Conservation (phyloP, 2,797 vertebrate genomes). For the Melanotaenia boesemani region DNA sequence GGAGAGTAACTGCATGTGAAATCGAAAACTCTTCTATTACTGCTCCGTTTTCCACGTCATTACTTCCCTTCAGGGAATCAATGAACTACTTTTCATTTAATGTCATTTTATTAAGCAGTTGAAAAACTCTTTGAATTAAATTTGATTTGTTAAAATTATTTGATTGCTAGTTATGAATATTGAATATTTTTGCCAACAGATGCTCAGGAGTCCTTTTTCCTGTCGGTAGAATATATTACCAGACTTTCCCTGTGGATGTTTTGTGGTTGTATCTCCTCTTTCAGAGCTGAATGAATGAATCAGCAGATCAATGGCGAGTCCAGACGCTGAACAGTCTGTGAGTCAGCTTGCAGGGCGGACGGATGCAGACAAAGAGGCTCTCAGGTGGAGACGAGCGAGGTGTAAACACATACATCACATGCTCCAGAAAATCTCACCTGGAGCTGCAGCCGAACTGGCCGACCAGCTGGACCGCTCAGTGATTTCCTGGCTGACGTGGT, state of each 20-base stretch:
- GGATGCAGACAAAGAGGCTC: constrained; percentile 30
- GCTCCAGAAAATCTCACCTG: constrained; percentile 58
- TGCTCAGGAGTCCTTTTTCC: no score
- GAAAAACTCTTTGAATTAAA: no score
- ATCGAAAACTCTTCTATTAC: no score
- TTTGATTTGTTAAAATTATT: no score
- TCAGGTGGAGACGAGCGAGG: constrained; percentile 46
- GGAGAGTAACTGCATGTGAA: no score
- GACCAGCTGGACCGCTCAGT: constrained; percentile 36
- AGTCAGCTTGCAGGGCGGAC: constrained; percentile 46
- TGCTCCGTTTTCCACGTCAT: no score
- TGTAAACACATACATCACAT: constrained; percentile 67
- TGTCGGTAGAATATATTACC: background rate
- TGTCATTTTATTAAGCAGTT: no score
- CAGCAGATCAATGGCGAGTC: constrained; percentile 50
- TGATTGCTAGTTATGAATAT: no score
- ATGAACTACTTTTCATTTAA: no score
- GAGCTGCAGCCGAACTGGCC: constrained; percentile 35
- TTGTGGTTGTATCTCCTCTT: constrained; percentile 29
- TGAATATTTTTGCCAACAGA: no score
- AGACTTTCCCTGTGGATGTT: background rate
- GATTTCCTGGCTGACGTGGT: constrained; percentile 22
- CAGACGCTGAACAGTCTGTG: constrained; percentile 36
- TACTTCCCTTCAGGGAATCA: no score
- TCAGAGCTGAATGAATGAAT: constrained; percentile 59